Conservation (phyloP, 2,113 vertebrate genomes). For the Columba livia region DNA sequence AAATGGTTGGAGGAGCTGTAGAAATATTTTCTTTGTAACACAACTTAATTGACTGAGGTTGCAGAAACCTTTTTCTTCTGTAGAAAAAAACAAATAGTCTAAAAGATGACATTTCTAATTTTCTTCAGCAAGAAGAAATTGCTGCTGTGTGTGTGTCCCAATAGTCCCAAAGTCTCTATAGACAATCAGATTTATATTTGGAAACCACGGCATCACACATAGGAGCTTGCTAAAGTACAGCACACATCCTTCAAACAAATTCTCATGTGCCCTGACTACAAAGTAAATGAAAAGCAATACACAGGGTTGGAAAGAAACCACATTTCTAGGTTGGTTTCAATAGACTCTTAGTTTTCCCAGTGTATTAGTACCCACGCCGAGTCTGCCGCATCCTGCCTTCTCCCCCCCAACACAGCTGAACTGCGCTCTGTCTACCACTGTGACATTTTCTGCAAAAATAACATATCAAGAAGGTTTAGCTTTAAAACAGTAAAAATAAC, state of each 20-base stretch:
- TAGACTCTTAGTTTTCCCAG: conserved; percentile 57
- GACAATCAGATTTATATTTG: conserved; percentile 51
- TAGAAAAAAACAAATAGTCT: not conserved
- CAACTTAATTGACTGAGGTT: conserved; percentile 4
- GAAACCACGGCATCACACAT: conserved; percentile 48
- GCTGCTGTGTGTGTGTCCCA: not conserved
- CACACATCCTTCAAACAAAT: conserved; percentile 70
- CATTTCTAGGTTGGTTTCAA: conserved; percentile 66
- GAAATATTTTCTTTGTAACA: not conserved
- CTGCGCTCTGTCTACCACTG: conserved; percentile 26
- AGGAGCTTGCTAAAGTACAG: conserved; percentile 50
- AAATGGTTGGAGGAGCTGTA: not conserved
- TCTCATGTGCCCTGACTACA: conserved; percentile 67
- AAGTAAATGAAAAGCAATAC: conserved; percentile 66
- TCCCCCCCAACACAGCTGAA: conserved; percentile 43
- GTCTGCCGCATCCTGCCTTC: conserved; percentile 60
- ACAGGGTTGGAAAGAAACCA: conserved; percentile 50
- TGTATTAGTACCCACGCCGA: conserved; percentile 59
- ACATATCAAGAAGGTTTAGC: not conserved
- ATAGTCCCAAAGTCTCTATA: conserved; percentile 18
- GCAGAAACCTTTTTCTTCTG: not conserved
- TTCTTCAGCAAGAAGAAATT: conserved; percentile 37
- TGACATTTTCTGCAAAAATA: conserved; percentile 33
- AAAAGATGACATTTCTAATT: conserved; percentile 49
- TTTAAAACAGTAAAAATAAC: conserved; percentile 42